Evolutionary conservation across 1,140 invertebrate genomes (phyloP).

Genomic region (Calephelis nemesis): DNA sequence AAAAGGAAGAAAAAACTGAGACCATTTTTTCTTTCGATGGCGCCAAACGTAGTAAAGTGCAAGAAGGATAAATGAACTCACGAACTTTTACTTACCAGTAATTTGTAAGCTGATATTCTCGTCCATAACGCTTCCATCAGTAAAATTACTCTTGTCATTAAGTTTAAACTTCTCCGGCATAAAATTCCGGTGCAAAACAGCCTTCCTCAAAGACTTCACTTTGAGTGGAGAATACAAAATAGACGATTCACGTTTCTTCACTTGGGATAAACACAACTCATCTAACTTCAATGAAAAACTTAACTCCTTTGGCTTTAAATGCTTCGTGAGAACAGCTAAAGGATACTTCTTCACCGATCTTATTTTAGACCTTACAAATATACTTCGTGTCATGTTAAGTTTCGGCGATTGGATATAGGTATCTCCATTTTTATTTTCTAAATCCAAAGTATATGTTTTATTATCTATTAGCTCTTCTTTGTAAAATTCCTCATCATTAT

Average conservation of each 20-base stretch:
- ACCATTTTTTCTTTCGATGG: no score
- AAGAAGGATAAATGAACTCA: no score
- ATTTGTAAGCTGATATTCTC: constrained; percentile 66
- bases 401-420: constrained; percentile 51
- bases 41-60: no score
- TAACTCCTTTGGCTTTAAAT: constrained; percentile 45
- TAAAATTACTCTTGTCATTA: constrained; percentile 14
- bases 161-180: neutral
- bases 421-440: constrained; percentile 41
- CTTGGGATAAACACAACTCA: constrained; percentile 44
- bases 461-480: constrained; percentile 37
- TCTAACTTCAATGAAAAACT: constrained; percentile 65
- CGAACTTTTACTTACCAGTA: constrained; percentile 47
- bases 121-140: constrained; percentile 46
- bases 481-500: constrained; percentile 54
- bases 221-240: constrained; percentile 59
- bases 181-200: constrained; percentile 45
- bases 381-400: constrained; percentile 46
- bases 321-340: constrained; percentile 49
- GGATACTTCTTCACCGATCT: constrained; percentile 50
- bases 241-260: constrained; percentile 36
- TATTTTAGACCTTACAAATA: constrained; percentile 51
- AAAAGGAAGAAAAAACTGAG: no score
- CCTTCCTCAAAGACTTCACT: constrained; percentile 52
- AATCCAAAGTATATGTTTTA: constrained; percentile 50